Evolutionary conservation across 2,797 vertebrate species (phyloP), one percentile per base, ranked within the genome.

Genomic region (Falco berigora): DNA sequence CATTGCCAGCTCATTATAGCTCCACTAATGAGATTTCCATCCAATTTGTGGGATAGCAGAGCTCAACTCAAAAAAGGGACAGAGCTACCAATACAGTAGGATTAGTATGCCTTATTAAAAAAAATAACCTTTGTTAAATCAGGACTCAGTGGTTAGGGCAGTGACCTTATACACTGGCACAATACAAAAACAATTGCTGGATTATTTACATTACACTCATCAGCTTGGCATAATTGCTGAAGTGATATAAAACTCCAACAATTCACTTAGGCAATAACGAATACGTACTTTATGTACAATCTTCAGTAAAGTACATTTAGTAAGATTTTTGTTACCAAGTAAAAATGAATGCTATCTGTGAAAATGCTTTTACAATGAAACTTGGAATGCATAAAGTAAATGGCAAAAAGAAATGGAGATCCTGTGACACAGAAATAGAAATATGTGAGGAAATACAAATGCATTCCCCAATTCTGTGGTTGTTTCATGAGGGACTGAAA

Each of bases 21-120:
- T 96, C 94, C 91, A 95, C 96, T 97, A 97, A 97, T 96, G 96
- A 97, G 96, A 97, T 97, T 96, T 97, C 94, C 90, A 93, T 96
- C 95, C 96, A 96, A 97, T 97, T 97, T 97, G 95, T 94, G 92
- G 94, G 79, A 95, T 94, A 94, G 93, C 86, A 96, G 88, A 96
- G 86, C 95, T 96, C 94, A 84, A 94, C 82, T 95, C 81, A 91
- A 95, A 96, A 94, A 94, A 88, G 52, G 93, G 74, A 95, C 74
- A 88, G 88, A 97, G 90, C 61, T 84, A 96, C 92, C 92, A 94
- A 90, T 95, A 90, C 86, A 90, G 95, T 94, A 75, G 94, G 95
- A 97, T 97, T 97, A 96, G 74, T 81, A 85, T 83, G 74, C 69
- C 85, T 96, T 97, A 86, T 94, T 95, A 94, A 94, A 96, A 90